A percentile compares a stretch with the other conserved stretches of the same genome.
These are phyloP conservation scores for Coregonus sp. DNA, from an alignment of 2,797 vertebrate genomes.

Conservation along the genomic window DNA sequence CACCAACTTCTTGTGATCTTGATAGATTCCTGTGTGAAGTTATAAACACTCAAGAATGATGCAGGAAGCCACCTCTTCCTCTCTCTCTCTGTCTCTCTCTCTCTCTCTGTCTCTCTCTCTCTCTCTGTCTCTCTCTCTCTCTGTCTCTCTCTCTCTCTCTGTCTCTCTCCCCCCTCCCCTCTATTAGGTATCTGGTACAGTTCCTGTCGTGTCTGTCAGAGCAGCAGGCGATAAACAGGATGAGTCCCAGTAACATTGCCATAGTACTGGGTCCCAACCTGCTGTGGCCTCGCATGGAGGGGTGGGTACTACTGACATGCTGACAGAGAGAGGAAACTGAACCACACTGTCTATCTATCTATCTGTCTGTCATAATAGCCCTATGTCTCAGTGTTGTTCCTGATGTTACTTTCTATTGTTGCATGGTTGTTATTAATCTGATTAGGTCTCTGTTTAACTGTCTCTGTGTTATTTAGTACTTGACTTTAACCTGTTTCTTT, in stretches of 20 bases:
- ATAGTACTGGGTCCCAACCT: slow-evolving; percentile 97
- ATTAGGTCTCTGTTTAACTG: not conserved
- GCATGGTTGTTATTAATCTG: not conserved
- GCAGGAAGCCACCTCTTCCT: not conserved
- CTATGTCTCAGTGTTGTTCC: not conserved
- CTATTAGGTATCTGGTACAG: slow-evolving; percentile 88
- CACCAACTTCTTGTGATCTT: too few species aligned
- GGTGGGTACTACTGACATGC: slow-evolving; percentile 27
- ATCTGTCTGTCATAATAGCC: not conserved
- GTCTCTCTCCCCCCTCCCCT: too few species aligned
- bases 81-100: not conserved
- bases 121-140: too few species aligned
- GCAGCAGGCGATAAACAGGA: slow-evolving; percentile 90
- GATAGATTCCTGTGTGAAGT: not conserved
- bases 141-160: too few species aligned
- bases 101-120: too few species aligned
- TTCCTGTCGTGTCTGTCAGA: slow-evolving; percentile 89
- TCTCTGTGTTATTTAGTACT: not conserved
- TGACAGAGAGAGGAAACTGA: not conserved
- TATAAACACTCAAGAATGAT: not conserved
- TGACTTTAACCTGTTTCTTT: not conserved
- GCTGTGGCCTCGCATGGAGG: slow-evolving; percentile 80
- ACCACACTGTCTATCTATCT: not conserved
- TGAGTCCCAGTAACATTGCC: slow-evolving; percentile 95
- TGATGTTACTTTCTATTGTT: not conserved